Evolutionary conservation across 2,797 vertebrate species (phyloP), one percentile per base, ranked within the genome.

Genomic region (Varecia variegata): DNA sequence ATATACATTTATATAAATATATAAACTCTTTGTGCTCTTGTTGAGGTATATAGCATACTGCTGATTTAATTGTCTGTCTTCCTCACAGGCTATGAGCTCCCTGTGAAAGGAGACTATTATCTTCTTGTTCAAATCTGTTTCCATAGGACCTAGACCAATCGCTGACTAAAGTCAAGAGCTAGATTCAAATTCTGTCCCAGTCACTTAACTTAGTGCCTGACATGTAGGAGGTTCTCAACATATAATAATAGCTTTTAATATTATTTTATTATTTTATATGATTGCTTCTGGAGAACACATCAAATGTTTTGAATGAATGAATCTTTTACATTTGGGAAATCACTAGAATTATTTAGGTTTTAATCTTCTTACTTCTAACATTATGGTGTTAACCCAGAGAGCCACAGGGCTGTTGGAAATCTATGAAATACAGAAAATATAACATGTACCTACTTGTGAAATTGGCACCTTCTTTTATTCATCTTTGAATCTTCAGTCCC

Each of bases 311-410:
- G 14, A 82, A 38, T 68, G 52, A 60, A 43, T 77, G 20, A 56
- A n/a, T 45, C 7, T 84, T 93, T 88, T 77, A 62, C 71, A 87
- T 45, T 92, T 93, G 68, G 74, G 25, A 93, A 86, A 80, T 86
- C 40, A 86, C 65, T 71, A 23, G 50, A 71, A 54, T 86, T 94
- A 50, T 62, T 93, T n/a, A 73, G 35, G 25, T 65, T 79, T 92
- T 84, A 77, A 40, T 84, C 23, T 38, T 90, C 32, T 79, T 21
- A 17, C 82, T 92, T 88, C 25, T 83, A 56, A 54, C 5, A 30
- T 70, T 43, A 35, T 17, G 25, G 3, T 65, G 5, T 65, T 91
- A 90, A 79, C 80, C 68, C n/a, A 79, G 65, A 65, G 35, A 92
- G 40, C 35, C 38, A 52, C 45, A 27, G 32, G 32, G 18, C 81